Percentiles rank a stretch among this genome's conserved stretches.
These are phyloP conservation scores for Acipenser transmontanus DNA, from an alignment of 2,797 vertebrate species.

Conservation along the genomic window DNA sequence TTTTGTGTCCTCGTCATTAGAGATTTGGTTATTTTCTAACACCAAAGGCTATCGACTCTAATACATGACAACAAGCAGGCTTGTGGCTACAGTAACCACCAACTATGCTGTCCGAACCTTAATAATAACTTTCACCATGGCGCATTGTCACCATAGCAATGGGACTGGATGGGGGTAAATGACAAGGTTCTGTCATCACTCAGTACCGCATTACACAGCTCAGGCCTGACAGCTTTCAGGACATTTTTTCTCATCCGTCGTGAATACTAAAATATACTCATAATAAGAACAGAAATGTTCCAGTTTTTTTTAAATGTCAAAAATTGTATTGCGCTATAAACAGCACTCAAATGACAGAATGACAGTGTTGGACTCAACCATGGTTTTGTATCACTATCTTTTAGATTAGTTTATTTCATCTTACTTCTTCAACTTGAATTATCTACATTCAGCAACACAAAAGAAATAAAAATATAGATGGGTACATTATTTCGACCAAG, in stretches of 20 bases:
- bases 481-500: too few species aligned
- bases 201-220: slow-evolving; percentile 20
- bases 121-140: slow-evolving; percentile 25
- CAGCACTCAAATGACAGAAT: neutral
- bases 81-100: slow-evolving; percentile 13
- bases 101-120: slow-evolving; percentile 20
- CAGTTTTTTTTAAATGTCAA: slow-evolving; percentile 22
- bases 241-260: slow-evolving; percentile 25
- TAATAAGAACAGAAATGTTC: slow-evolving; percentile 24
- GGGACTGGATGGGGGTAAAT: slow-evolving; percentile 28
- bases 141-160: slow-evolving; percentile 41
- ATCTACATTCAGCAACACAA: too few species aligned
- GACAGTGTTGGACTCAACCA: too few species aligned
- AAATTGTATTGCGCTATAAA: slow-evolving; percentile 8
- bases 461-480: too few species aligned
- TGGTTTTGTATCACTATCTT: too few species aligned
- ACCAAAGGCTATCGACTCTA: slow-evolving; percentile 23
- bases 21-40: slow-evolving; percentile 29
- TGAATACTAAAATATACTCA: slow-evolving; percentile 14
- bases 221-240: slow-evolving; percentile 38
- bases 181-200: slow-evolving; percentile 39
- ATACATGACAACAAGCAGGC: slow-evolving; percentile 14
- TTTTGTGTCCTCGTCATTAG: slow-evolving; percentile 25
- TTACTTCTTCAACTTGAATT: too few species aligned
- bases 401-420: too few species aligned